These are phyloP conservation scores for Phalacrocorax aristotelis DNA, from an alignment of 2,113 vertebrate genomes.

Conservation along the genomic window DNA sequence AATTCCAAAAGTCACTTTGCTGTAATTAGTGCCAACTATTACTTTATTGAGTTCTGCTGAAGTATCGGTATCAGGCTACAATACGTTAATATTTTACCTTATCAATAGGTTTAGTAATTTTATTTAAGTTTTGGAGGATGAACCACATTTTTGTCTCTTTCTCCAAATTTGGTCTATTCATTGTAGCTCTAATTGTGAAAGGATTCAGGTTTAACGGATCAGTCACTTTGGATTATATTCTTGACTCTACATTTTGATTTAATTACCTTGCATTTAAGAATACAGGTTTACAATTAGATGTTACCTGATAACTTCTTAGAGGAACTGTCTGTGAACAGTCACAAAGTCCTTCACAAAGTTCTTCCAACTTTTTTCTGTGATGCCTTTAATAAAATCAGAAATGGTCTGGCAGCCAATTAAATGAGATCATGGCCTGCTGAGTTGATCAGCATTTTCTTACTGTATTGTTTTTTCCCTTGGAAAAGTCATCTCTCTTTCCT, in stretches of 20 bases:
- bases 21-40: background rate
- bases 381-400: background rate
- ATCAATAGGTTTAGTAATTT: background rate
- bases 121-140: background rate
- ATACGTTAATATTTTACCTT: background rate
- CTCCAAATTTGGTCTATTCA: background rate
- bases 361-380: background rate
- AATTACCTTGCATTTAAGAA: background rate
- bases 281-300: background rate
- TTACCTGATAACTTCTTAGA: background rate
- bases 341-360: background rate
- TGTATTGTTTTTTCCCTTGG: background rate
- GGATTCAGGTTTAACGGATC: background rate
- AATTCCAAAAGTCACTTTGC: background rate
- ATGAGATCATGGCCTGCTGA: background rate
- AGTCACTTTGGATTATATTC: background rate
- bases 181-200: background rate
- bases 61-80: background rate
- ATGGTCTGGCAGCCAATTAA: background rate
- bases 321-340: background rate
- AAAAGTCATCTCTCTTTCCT: background rate
- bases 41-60: background rate
- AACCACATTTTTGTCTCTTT: background rate
- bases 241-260: background rate
- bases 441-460: background rate